Evolutionary conservation across 2,113 vertebrate species (phyloP).

Genomic region (Dipodomys ordii): DNA sequence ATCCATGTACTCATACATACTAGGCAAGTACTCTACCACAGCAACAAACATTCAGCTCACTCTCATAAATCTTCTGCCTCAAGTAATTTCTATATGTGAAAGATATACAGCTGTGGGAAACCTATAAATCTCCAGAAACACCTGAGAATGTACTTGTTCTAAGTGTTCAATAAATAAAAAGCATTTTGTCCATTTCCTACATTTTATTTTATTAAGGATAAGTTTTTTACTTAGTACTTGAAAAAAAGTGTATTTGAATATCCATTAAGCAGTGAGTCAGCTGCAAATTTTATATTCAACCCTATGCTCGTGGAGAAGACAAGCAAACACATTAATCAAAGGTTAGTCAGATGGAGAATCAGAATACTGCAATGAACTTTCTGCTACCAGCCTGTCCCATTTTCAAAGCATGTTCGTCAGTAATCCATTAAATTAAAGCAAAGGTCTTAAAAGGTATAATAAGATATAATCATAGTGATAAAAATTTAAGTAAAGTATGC

Average conservation of each 20-base stretch:
- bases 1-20: neutral
- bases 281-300: conserved; percentile 63
- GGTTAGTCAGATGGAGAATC: conserved; percentile 56
- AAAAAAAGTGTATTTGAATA: conserved; percentile 44
- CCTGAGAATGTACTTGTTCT: neutral
- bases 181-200: neutral
- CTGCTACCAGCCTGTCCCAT: neutral
- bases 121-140: neutral
- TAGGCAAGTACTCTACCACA: conserved; percentile 1
- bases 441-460: conserved; percentile 39
- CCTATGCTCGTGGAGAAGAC: conserved; percentile 40
- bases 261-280: conserved; percentile 63
- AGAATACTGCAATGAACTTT: conserved; percentile 45
- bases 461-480: conserved; percentile 26
- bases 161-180: conserved; percentile 3
- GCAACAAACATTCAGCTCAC: neutral
- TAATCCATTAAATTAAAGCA: conserved; percentile 42
- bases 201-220: conserved; percentile 51
- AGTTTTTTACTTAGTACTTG: conserved; percentile 31
- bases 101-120: neutral
- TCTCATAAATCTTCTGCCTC: neutral
- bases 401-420: conserved; percentile 48
- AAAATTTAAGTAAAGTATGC: conserved; percentile 6
- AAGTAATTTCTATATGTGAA: conserved; percentile 17
- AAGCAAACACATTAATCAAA: conserved; percentile 72